phyloP scores from a whole-genome alignment of 1,140 invertebrate species.

The Aphelinus certus region DNA sequence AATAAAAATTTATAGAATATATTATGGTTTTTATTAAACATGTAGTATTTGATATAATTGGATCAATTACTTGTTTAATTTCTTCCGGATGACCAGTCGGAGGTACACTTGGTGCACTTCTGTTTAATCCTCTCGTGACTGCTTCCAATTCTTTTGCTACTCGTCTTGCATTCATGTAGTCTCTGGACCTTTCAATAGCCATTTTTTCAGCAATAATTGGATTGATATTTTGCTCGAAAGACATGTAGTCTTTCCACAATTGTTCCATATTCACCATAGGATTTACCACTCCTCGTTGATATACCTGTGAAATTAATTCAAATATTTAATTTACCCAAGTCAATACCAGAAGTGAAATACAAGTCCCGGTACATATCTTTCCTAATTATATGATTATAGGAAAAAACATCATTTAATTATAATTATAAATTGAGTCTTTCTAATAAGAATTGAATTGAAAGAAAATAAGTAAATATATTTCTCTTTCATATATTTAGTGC shows the following conservation, averaged over 20 bases:
- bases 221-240: slow-evolving; percentile 94
- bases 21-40: slow-evolving; percentile 32
- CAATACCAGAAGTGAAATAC: background rate
- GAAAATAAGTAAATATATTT: background rate
- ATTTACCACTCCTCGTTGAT: slow-evolving; percentile 93
- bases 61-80: slow-evolving; percentile 82
- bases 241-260: slow-evolving; percentile 98
- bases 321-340: slow-evolving; percentile 3
- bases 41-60: slow-evolving; percentile 19
- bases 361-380: background rate
- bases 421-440: too few relatives aligned
- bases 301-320: slow-evolving; percentile 71
- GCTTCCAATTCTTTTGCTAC: slow-evolving; percentile 98
- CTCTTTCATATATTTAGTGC: too few relatives aligned
- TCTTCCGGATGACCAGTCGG: slow-evolving; percentile 92
- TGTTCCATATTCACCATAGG: slow-evolving; percentile 98
- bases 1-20: slow-evolving; percentile 8
- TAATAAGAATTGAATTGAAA: background rate
- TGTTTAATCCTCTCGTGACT: slow-evolving; percentile 92
- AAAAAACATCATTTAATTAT: background rate
- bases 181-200: slow-evolving; percentile 88
- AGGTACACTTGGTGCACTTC: slow-evolving; percentile 93
- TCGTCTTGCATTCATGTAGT: slow-evolving; percentile 97
- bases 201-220: slow-evolving; percentile 95
- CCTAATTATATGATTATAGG: background rate